These are phyloP conservation scores for Chironomus tentans DNA, from an alignment of 2,888 invertebrate genomes.

Conservation along the genomic window DNA sequence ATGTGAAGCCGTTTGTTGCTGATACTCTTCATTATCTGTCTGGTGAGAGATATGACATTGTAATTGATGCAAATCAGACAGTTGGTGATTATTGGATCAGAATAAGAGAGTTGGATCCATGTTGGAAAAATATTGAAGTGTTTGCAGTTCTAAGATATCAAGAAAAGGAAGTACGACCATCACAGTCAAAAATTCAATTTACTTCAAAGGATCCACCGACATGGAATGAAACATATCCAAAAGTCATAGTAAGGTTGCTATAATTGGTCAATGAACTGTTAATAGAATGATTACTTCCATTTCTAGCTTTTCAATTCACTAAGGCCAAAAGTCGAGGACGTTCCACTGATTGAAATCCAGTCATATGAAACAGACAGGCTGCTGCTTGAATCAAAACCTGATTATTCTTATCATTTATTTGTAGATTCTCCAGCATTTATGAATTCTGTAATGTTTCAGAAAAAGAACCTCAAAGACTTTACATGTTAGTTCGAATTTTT, in stretches of 20 bases:
- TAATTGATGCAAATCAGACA: slow-evolving; percentile 37
- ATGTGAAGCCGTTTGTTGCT: not conserved
- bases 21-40: slow-evolving; percentile 40
- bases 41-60: slow-evolving; percentile 45
- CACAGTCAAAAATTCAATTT: not conserved
- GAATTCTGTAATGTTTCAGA: not conserved
- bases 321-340: not conserved
- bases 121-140: slow-evolving; percentile 19
- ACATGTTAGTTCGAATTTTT: not conserved
- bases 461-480: not conserved
- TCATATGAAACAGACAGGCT: not conserved
- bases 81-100: slow-evolving; percentile 43
- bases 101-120: slow-evolving; percentile 37
- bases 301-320: not conserved
- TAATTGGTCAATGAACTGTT: too few relatives aligned
- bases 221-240: slow-evolving; percentile 10
- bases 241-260: not conserved
- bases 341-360: slow-evolving; percentile 1
- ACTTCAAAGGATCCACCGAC: not conserved
- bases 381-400: not conserved
- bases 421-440: not conserved
- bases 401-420: not conserved
- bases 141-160: slow-evolving; percentile 14
- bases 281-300: not conserved
- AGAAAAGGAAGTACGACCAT: not conserved